Conservation (phyloP, 2,888 invertebrate species). For the Apotomis turbidana region DNA sequence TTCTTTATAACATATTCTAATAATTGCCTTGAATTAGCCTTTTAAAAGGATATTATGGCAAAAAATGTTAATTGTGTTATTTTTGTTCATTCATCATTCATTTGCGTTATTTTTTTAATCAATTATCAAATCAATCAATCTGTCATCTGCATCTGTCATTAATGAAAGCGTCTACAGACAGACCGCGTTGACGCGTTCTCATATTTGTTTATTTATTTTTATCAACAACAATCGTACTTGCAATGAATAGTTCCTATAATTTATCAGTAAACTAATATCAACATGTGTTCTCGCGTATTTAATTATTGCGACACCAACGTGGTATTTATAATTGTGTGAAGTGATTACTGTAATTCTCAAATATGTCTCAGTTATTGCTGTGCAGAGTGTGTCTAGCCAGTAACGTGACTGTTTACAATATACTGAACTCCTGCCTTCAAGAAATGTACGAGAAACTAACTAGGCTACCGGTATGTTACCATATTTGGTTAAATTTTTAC, state of each 20-base stretch:
- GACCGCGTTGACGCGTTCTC: slow-evolving; percentile 26
- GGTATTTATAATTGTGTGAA: not conserved
- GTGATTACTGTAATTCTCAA: slow-evolving; percentile 22
- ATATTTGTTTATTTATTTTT: slow-evolving; percentile 39
- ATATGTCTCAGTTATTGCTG: slow-evolving; percentile 48
- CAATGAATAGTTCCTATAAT: not conserved
- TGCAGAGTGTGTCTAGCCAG: slow-evolving; percentile 60
- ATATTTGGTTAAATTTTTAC: no score
- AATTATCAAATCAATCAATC: not conserved
- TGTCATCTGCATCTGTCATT: not conserved
- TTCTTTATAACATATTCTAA: no score
- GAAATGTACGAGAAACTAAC: slow-evolving; percentile 61
- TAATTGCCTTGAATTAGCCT: no score
- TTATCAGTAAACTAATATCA: not conserved
- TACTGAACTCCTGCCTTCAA: slow-evolving; percentile 55
- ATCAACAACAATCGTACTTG: slow-evolving; percentile 1
- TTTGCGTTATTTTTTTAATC: no score
- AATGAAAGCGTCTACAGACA: not conserved
- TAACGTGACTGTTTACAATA: slow-evolving; percentile 50
- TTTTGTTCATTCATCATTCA: no score
- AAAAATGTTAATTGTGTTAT: no score
- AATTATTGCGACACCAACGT: not conserved
- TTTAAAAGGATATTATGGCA: no score
- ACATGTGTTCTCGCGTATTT: not conserved
- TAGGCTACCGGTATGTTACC: slow-evolving; percentile 52